Evolutionary conservation across 2,888 invertebrate genomes (phyloP), one percentile per base, ranked within the genome.

Genomic region (Tupiocoris notatus): DNA sequence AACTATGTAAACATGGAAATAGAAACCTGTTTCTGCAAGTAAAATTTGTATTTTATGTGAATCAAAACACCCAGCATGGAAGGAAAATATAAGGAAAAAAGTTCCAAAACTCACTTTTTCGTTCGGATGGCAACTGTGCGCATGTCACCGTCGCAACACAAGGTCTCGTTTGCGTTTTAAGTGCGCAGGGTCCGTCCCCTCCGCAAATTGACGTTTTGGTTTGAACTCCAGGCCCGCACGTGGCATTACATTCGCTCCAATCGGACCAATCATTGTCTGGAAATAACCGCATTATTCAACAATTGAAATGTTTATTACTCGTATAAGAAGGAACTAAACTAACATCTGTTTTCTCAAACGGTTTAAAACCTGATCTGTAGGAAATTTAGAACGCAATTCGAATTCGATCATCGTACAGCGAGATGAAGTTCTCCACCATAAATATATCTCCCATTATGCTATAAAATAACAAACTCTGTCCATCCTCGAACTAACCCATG

Each of bases 161-260:
- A 0, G 81, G 80, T n/a, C 82, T 79, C 3, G 81, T 81, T 68
- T 82, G 81, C 16, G 81, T 80, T 25, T 80, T 79, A 23, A 81
- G 81, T 1, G 79, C 80, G 22, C 81, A 81, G 6, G 81, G 79
- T 74, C 81, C 81, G 66, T 81, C 81, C 2, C 81, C 75, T 6
- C 81, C 75, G 77, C 83, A 83, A 71, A 78, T 77, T n/a, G 81
- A 81, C 78, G 78, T 79, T 2, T 83, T 79, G 6, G 81, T 78
- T 76, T 82, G 82, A 16, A 80, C 70, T 1, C 83, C 83, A 7
- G 78, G 68, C 6, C 83, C 83, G 68, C 83, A 83, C 2, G 82
- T 78, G 0, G 80, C 80, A 39, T 81, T 81, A 80, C 83, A 83
- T 6, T 79, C 80, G 22, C 81, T 81, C 83, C 83, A 83, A 23